Evolutionary conservation across 2,888 invertebrate genomes (phyloP).

Genomic region (Aproaerema taeniolella): DNA sequence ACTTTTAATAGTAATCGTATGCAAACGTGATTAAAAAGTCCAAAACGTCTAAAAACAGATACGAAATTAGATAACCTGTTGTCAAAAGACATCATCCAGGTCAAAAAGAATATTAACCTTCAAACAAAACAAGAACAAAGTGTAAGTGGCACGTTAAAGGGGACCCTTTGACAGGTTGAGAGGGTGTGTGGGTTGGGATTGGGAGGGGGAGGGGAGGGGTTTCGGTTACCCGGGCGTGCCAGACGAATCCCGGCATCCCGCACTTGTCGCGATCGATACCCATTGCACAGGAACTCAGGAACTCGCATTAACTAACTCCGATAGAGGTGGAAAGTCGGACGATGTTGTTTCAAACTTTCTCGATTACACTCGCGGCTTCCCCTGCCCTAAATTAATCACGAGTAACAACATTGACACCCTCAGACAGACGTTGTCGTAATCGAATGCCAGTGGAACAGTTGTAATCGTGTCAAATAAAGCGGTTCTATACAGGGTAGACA

Average conservation of each 20-base stretch:
- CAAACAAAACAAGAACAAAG: conserved; percentile 75
- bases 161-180: conserved; percentile 43
- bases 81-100: conserved; percentile 36
- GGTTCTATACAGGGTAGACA: too few species aligned
- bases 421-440: conserved; percentile 16
- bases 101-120: conserved; percentile 71
- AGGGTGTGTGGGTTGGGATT: too few species aligned
- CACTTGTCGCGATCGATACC: conserved; percentile 70
- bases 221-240: conserved; percentile 52
- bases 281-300: conserved; percentile 57
- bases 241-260: conserved; percentile 70
- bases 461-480: neutral
- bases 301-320: conserved; percentile 66
- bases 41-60: too few species aligned
- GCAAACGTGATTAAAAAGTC: too few species aligned
- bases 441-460: neutral
- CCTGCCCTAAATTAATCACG: conserved; percentile 52
- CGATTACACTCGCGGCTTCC: conserved; percentile 58
- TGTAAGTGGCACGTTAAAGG: conserved; percentile 59
- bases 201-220: conserved; percentile 30
- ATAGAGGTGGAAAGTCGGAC: conserved; percentile 67
- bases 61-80: conserved; percentile 4
- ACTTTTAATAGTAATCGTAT: too few species aligned
- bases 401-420: conserved; percentile 28
- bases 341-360: conserved; percentile 70